phyloP scores from a whole-genome alignment of 1,140 invertebrate genomes.

The Anastatus disparis region DNA sequence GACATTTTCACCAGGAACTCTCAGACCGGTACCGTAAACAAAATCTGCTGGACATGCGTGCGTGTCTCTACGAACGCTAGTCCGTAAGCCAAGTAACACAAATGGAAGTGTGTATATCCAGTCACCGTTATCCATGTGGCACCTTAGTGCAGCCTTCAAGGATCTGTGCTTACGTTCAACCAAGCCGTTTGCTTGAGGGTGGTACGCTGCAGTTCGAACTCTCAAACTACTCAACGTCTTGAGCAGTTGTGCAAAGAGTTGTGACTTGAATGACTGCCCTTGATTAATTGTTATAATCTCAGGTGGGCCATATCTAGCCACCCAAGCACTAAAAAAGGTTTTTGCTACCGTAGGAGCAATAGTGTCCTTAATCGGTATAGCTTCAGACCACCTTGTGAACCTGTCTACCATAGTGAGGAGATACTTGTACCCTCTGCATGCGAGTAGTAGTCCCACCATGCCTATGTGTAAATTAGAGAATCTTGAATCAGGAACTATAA shows the following conservation, averaged over 20 bases:
- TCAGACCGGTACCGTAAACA: no score
- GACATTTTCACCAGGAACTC: no score
- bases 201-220: no score
- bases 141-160: background rate
- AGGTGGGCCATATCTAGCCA: no score
- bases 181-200: background rate
- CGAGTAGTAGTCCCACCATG: background rate
- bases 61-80: no score
- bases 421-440: background rate
- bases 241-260: background rate
- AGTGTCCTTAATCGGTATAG: background rate
- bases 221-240: no score
- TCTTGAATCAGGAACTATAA: background rate
- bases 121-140: no score
- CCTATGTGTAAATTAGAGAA: background rate
- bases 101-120: no score
- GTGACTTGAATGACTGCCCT: no score
- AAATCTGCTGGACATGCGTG: no score
- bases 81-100: no score
- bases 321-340: background rate
- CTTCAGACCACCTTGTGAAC: background rate
- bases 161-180: slow-evolving; percentile 1
- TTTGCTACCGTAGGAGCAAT: background rate
- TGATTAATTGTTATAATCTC: no score
- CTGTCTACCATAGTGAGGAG: background rate